A percentile compares a stretch with the other conserved stretches of the same genome.
phyloP scores from a whole-genome alignment of 2,888 invertebrate species.

The Oegoconia quadripuncta region DNA sequence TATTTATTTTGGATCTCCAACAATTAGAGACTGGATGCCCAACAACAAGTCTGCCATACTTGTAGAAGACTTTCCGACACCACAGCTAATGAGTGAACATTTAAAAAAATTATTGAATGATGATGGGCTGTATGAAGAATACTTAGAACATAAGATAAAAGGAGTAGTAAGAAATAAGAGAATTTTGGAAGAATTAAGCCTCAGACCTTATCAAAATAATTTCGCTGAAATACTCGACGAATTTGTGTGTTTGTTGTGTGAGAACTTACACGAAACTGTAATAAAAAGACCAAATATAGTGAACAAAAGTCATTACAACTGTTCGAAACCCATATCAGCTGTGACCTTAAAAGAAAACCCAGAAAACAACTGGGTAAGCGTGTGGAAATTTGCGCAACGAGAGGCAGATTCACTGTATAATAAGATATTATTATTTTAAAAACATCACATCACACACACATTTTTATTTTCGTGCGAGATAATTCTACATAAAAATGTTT shows the following conservation, averaged over 20 bases:
- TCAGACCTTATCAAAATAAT: conserved; percentile 64
- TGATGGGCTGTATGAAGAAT: conserved; percentile 81
- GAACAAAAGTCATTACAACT: conserved; percentile 69
- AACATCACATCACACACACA: too few species aligned
- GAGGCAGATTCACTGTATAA: too few species aligned
- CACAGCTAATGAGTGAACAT: conserved; percentile 79
- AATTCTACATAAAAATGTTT: too few species aligned
- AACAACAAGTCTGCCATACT: conserved; percentile 85
- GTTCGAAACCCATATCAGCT: conserved; percentile 69
- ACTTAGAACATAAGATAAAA: conserved; percentile 83
- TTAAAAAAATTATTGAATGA: conserved; percentile 77
- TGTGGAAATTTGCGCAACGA: conserved; percentile 53
- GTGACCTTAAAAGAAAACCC: conserved; percentile 41
- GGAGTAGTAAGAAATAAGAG: too few species aligned
- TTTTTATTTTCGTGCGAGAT: too few species aligned
- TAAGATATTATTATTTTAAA: too few species aligned
- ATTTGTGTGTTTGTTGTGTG: too few species aligned
- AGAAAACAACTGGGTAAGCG: conserved; percentile 53
- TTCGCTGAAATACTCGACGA: conserved; percentile 66
- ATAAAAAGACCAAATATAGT: too few species aligned
- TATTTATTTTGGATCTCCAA: conserved; percentile 89
- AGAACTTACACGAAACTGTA: too few species aligned
- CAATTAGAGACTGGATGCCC: conserved; percentile 87
- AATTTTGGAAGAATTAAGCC: conserved; percentile 57
- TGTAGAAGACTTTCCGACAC: conserved; percentile 81